Percentiles rank a stretch among this genome's conserved stretches.
Evolutionary conservation across 2,888 invertebrate genomes (phyloP).

Genomic region (Synanthedon andrenaeformis): DNA sequence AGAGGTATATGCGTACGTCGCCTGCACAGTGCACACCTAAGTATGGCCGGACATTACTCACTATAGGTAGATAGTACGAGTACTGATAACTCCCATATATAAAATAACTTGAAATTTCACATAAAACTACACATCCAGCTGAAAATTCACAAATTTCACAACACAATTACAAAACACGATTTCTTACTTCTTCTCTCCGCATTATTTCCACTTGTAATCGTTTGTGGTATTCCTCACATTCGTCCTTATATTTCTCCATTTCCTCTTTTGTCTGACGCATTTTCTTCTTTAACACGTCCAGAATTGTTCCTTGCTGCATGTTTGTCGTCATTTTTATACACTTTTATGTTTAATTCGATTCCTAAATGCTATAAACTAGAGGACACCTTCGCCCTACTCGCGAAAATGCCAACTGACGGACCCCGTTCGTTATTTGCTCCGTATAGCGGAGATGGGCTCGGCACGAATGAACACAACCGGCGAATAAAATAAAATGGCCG

Average conservation of each 20-base stretch:
- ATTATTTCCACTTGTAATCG: slow-evolving; percentile 95
- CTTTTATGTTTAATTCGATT: slow-evolving; percentile 48
- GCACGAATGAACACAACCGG: slow-evolving; percentile 67
- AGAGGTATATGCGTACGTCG: slow-evolving; percentile 68
- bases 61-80: slow-evolving; percentile 63
- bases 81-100: slow-evolving; percentile 50
- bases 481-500: slow-evolving; percentile 62
- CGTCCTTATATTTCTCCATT: slow-evolving; percentile 98
- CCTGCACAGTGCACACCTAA: slow-evolving; percentile 67
- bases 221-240: slow-evolving; percentile 95
- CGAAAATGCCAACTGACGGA: slow-evolving; percentile 69
- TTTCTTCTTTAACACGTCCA: slow-evolving; percentile 99
- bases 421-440: slow-evolving; percentile 46
- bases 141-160: slow-evolving; percentile 38
- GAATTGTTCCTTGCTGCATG: slow-evolving; percentile 91
- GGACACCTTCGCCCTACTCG: slow-evolving; percentile 65
- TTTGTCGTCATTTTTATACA: slow-evolving; percentile 84
- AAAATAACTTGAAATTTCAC: slow-evolving; percentile 27
- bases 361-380: slow-evolving; percentile 57
- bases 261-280: slow-evolving; percentile 99
- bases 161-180: slow-evolving; percentile 40
- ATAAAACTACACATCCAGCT: slow-evolving; percentile 31
- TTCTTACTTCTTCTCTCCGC: slow-evolving; percentile 97
- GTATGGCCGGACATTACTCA: slow-evolving; percentile 71
- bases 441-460: slow-evolving; percentile 64